Evolutionary conservation across 2,797 vertebrate species (phyloP), one percentile per base, ranked within the genome.

Genomic region (Sternotherus odoratus): DNA sequence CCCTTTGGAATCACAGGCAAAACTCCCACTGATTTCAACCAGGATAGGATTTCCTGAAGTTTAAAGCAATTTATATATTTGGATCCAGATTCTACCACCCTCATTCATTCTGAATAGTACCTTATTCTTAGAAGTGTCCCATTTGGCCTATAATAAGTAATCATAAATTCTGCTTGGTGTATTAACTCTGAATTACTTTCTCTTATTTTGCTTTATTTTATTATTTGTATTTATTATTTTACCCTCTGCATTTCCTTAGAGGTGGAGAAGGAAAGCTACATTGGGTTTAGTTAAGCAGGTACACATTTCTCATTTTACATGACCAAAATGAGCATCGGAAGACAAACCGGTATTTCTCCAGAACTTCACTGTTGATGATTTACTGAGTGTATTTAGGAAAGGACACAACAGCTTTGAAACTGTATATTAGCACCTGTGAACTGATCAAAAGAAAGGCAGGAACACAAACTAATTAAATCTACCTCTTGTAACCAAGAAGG

Each of bases 131-230:
- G 6, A 53, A 53, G 60, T 2, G 28, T 83, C 75, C 0, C 77
- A 51, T 88, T 60, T 91, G 81, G 8, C 5, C 82, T 93, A 91
- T 46, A 85, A 21, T 28, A 89, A 83, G 77, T 79, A 92, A 89
- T 94, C 94, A 79, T 63, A 89, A 36, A 12, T 51, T 74, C 33
- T 66, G 21, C 77, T 90, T 92, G 57, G 15, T 33, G 30, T 33
- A 60, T 33, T 60, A 7, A 33, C 12, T 33, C 30, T 60, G 28
- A 60, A 60, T 60, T 60, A 60, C 26, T 56, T 56, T 28, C 26
- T 28, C 57, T 60, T 33, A 60, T 60, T 60, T 60, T 33, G 57
- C 6, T 60, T 60, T 33, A 60, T 60, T 63, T 63, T 63, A 63
- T 63, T 63, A 63, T n/a, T 19, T 63, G 33, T 63, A n/a, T n/a